Evolutionary conservation across 1,140 invertebrate species (phyloP).

Genomic region (Musca domestica): DNA sequence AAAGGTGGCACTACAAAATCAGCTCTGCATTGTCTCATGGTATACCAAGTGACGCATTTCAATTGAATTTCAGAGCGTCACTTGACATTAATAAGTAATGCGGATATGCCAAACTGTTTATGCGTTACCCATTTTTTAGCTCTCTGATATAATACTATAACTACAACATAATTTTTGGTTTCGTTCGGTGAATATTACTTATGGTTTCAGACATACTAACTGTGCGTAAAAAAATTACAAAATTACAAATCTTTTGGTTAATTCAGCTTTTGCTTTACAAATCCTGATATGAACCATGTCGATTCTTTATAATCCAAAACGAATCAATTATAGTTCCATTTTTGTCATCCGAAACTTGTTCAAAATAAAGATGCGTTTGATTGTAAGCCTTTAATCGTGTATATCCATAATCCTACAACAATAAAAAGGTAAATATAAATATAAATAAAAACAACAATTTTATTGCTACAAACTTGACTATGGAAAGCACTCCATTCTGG

Average conservation of each 20-base stretch:
- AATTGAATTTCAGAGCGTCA: too few relatives aligned
- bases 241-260: too few relatives aligned
- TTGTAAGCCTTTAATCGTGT: conserved; percentile 80
- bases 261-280: conserved; percentile 32
- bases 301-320: conserved; percentile 74
- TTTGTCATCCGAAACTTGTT: conserved; percentile 88
- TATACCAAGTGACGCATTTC: too few relatives aligned
- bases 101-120: too few relatives aligned
- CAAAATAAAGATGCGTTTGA: conserved; percentile 80
- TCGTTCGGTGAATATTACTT: too few relatives aligned
- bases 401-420: conserved; percentile 88
- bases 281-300: conserved; percentile 53
- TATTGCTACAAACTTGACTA: conserved; percentile 58
- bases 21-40: too few relatives aligned
- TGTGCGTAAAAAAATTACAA: too few relatives aligned
- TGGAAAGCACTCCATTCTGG: conserved; percentile 51
- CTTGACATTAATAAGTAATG: too few relatives aligned
- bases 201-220: too few relatives aligned
- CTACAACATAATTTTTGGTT: conserved; percentile 44
- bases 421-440: conserved; percentile 12
- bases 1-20: too few relatives aligned
- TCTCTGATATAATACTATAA: too few relatives aligned
- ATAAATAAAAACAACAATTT: not conserved
- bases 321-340: conserved; percentile 71
- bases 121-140: too few relatives aligned